phyloP scores from a whole-genome alignment of 2,888 invertebrate genomes.

The Flabesymbios commensalis region DNA sequence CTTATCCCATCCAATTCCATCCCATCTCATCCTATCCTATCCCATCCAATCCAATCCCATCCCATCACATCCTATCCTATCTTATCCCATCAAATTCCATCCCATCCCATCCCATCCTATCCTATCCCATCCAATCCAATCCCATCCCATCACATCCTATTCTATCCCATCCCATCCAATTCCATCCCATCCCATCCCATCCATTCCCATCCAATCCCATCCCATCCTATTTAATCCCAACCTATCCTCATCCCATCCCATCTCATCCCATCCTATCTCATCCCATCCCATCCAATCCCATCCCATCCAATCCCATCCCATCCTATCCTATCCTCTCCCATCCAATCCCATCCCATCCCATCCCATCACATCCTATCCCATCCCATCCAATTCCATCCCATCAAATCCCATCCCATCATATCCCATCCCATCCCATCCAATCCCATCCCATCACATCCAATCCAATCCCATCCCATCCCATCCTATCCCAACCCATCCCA shows the following conservation, averaged over 20 bases:
- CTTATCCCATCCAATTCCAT: slow-evolving; percentile 13
- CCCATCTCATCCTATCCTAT: slow-evolving; percentile 11
- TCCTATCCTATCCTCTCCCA: too few relatives aligned
- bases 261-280: neutral
- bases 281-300: neutral
- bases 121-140: neutral
- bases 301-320: slow-evolving; percentile 1
- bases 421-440: too few relatives aligned
- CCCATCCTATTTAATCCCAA: slow-evolving; percentile 1
- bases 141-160: slow-evolving; percentile 2
- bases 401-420: too few relatives aligned
- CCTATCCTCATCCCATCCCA: neutral
- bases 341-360: too few relatives aligned
- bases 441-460: too few relatives aligned
- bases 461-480: too few relatives aligned
- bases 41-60: slow-evolving; percentile 7
- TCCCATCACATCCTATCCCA: too few relatives aligned
- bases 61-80: slow-evolving; percentile 5
- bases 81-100: neutral
- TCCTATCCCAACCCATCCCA: too few relatives aligned
- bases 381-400: too few relatives aligned
- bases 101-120: neutral
- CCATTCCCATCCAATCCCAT: slow-evolving; percentile 7
- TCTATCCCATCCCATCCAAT: slow-evolving; percentile 2
- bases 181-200: slow-evolving; percentile 5